Evolutionary conservation across 2,797 vertebrate genomes (phyloP).

Genomic region (Periophthalmus magnuspinnatus): DNA sequence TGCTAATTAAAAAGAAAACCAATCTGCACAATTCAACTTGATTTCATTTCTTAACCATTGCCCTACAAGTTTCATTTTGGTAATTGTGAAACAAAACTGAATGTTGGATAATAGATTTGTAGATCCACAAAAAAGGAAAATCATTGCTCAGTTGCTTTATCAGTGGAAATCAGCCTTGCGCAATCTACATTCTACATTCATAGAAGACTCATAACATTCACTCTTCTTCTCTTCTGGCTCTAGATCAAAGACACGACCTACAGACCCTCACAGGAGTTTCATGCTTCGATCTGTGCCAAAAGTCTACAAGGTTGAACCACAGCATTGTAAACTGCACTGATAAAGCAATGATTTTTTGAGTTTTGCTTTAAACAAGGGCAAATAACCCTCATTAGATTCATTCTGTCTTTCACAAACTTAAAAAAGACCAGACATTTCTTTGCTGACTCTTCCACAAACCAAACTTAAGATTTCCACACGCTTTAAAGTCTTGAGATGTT

Average conservation of each 20-base stretch:
- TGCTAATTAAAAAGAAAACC: too few species aligned
- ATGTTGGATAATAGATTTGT: too few species aligned
- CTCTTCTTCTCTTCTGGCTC: background rate
- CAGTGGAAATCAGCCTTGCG: too few species aligned
- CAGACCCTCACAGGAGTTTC: constrained; percentile 32
- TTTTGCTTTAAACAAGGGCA: background rate
- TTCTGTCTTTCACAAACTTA: constrained; percentile 41
- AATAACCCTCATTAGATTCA: constrained; percentile 28
- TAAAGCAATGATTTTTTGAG: constrained; percentile 27
- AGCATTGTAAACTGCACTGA: constrained; percentile 24
- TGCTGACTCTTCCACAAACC: constrained; percentile 34
- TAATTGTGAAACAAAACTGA: too few species aligned
- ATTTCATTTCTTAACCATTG: too few species aligned
- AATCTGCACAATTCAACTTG: too few species aligned
- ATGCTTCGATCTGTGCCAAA: constrained; percentile 44
- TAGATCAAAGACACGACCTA: constrained; percentile 23
- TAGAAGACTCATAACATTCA: background rate
- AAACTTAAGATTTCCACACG: constrained; percentile 29
- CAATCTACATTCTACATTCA: background rate
- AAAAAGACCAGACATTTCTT: constrained; percentile 51
- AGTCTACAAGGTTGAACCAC: constrained; percentile 33
- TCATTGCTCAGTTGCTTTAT: too few species aligned
- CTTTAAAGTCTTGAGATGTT: constrained; percentile 25
- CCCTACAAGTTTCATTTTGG: too few species aligned
- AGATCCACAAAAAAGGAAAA: too few species aligned